Percentiles rank a stretch among this genome's conserved stretches.
phyloP scores from a whole-genome alignment of 2,888 invertebrate species.

The Dolichopus griseipennis region DNA sequence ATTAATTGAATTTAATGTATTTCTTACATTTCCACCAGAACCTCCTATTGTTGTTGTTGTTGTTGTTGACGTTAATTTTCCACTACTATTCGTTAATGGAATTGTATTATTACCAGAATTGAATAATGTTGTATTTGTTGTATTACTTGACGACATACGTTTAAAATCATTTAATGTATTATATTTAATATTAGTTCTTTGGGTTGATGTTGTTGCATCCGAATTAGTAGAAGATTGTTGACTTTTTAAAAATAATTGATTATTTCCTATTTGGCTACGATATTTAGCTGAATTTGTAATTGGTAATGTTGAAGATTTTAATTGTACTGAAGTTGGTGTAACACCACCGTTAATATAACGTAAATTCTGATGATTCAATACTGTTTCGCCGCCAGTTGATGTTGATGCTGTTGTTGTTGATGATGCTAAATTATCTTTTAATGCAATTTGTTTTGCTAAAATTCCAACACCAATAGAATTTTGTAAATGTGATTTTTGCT shows the following conservation, averaged over 20 bases:
- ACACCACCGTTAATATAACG: background rate
- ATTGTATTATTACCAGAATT: constrained; percentile 12
- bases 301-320: constrained; percentile 20
- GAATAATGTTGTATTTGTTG: background rate
- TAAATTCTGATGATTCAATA: background rate
- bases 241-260: constrained; percentile 5
- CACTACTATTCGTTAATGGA: constrained; percentile 12
- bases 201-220: background rate
- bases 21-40: constrained; percentile 8
- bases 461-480: constrained; percentile 26
- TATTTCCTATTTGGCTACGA: constrained; percentile 1
- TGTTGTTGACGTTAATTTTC: constrained; percentile 20
- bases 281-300: constrained; percentile 14
- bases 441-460: constrained; percentile 22
- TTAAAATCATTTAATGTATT: constrained; percentile 22
- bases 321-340: constrained; percentile 7
- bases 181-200: constrained; percentile 17
- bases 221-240: background rate
- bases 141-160: constrained; percentile 11
- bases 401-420: constrained; percentile 18
- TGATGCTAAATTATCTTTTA: constrained; percentile 19
- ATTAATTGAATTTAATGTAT: constrained; percentile 10
- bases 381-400: background rate
- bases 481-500: constrained; percentile 24
- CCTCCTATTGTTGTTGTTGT: background rate